Evolutionary conservation across 2,888 invertebrate genomes (phyloP).

Genomic region (Spilarctia lutea): DNA sequence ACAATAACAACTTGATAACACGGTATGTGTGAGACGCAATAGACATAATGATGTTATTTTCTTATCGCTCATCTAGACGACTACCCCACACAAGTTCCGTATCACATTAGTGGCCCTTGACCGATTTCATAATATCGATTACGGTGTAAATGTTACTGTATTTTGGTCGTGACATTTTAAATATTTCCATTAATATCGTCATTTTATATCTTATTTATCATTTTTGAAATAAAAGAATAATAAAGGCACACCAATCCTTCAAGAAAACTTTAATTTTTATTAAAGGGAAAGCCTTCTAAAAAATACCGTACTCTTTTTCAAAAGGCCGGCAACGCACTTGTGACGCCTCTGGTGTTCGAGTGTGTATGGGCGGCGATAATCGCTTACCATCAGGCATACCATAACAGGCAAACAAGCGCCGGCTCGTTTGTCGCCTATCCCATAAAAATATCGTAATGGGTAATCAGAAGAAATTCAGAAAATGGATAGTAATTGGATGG

Average conservation of each 20-base stretch:
- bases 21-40: conserved; percentile 39
- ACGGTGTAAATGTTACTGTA: conserved; percentile 34
- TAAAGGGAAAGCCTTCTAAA: too few relatives aligned
- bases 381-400: too few relatives aligned
- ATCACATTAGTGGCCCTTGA: conserved; percentile 69
- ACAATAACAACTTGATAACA: conserved; percentile 8
- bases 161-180: conserved; percentile 3
- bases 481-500: background rate
- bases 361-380: too few relatives aligned
- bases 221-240: background rate
- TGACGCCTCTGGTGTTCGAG: too few relatives aligned
- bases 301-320: too few relatives aligned
- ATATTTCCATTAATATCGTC: background rate
- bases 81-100: conserved; percentile 67
- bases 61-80: conserved; percentile 72
- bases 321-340: too few relatives aligned
- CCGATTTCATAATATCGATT: conserved; percentile 55
- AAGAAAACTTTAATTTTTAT: background rate
- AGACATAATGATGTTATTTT: conserved; percentile 71
- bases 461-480: background rate
- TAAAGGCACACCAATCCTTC: background rate
- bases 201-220: background rate
- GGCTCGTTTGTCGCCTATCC: too few relatives aligned
- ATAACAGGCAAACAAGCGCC: too few relatives aligned
- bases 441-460: too few relatives aligned